Conservation (phyloP, 2,113 vertebrate species). For the Lanius collurio region DNA sequence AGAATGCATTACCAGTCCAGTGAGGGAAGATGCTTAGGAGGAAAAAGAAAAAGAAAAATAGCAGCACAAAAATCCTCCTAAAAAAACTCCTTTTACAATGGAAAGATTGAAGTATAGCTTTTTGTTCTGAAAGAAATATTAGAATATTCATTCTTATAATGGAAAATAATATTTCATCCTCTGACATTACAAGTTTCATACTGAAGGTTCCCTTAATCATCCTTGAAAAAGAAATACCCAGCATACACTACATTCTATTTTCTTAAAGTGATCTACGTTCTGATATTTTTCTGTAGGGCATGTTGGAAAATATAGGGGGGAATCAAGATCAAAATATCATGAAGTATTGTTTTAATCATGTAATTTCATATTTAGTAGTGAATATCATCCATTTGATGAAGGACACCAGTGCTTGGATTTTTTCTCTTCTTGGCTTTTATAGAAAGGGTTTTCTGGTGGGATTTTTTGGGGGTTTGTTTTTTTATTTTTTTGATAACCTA, state of each 20-base stretch:
- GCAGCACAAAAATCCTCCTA: not conserved
- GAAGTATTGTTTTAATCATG: not conserved
- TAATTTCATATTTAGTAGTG: not conserved
- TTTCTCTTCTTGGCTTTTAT: not conserved
- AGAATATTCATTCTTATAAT: not conserved
- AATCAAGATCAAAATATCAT: not conserved
- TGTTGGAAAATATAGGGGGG: not conserved
- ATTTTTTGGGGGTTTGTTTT: not conserved
- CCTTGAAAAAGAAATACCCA: not conserved
- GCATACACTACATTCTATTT: not conserved
- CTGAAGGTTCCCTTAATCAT: not conserved
- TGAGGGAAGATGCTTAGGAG: not conserved
- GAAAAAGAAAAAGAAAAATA: not conserved
- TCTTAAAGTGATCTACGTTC: not conserved
- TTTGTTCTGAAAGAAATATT: not conserved
- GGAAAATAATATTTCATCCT: not conserved
- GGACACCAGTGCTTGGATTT: not conserved
- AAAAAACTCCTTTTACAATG: accelerated
- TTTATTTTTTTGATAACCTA: not conserved
- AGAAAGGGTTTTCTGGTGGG: not conserved
- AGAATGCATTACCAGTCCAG: not conserved
- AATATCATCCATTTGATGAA: not conserved
- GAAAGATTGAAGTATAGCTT: not conserved
- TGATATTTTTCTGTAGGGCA: not conserved
- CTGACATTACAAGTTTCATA: not conserved